Conservation (phyloP, 2,888 invertebrate species). For the Acanthopleura granulata region DNA sequence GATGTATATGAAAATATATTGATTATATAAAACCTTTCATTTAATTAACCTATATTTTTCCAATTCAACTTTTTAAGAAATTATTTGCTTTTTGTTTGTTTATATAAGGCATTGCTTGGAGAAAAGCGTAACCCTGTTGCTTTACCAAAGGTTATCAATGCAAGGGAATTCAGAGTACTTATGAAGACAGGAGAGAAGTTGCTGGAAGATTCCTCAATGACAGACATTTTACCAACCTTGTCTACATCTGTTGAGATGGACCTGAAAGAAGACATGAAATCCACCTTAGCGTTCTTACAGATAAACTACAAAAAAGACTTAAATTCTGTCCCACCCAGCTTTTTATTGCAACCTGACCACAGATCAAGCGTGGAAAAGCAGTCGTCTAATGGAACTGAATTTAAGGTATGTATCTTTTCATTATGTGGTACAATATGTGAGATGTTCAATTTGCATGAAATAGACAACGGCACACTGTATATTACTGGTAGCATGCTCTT, state of each 20-base stretch:
- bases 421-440: no score
- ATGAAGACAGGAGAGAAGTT: not conserved
- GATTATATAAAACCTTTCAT: no score
- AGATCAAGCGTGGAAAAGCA: not conserved
- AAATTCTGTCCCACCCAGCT: not conserved
- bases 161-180: not conserved
- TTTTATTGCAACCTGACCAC: not conserved
- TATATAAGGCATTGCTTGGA: not conserved
- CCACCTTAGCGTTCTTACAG: not conserved
- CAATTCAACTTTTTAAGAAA: not conserved
- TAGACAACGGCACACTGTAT: no score
- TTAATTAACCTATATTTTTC: no score
- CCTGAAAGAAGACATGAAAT: not conserved
- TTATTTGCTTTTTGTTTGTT: not conserved
- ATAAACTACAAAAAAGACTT: not conserved
- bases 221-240: not conserved
- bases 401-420: no score
- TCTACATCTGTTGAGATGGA: not conserved
- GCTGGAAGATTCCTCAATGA: not conserved
- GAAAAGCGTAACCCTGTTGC: not conserved
- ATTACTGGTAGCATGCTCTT: no score
- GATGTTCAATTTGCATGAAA: no score
- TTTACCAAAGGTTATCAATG: not conserved
- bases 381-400: no score
- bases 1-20: no score